Evolutionary conservation across 2,888 invertebrate genomes (phyloP), one percentile per base, ranked within the genome.

Genomic region (Alentia gelatinosa): DNA sequence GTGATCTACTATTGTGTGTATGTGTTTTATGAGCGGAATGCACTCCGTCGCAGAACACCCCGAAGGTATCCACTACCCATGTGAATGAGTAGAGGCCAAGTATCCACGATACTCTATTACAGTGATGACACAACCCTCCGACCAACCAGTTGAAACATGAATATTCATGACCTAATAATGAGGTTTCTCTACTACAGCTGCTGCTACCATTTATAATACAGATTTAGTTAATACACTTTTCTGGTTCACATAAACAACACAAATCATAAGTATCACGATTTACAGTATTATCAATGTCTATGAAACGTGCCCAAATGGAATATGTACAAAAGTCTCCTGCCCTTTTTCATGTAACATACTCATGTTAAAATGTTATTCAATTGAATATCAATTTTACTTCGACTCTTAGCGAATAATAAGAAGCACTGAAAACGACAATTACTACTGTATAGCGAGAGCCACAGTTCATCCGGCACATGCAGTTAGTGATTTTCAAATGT

Each of bases 271-370:
- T 42, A 86, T 86, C 86, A 42, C 86, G 47, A 86, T 86, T 47
- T 7, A 86, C 50, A 30, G 86, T 30, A 19, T 12, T 47, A 86
- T 86, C 86, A 86, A 86, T 86, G 47, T 47, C 47, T 86, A 33
- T 47, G 30, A 86, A 86, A 86, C 12, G 86, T 86, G 86, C 86
- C 86, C 3, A 37, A 35, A 4, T 42, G 19, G 47, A 42, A 42
- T 47, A 86, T 47, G 35, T 83, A 83, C 83, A 83, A 83, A 75
- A 83, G 37, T 39, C 9, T 3, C 83, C 83, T 83, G 83, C 39
- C 26, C 39, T 39, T n/a, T n/a, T n/a, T n/a, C n/a, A n/a, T n/a
- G n/a, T n/a, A n/a, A n/a, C n/a, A n/a, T n/a, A n/a, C n/a, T n/a
- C n/a, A n/a, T n/a, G n/a, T n/a, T n/a, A n/a, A 68, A 23, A 5